A percentile compares a stretch with the other conserved stretches of the same genome.
Conservation (phyloP, 2,113 vertebrate genomes). For the Potamarius usumacintae region DNA sequence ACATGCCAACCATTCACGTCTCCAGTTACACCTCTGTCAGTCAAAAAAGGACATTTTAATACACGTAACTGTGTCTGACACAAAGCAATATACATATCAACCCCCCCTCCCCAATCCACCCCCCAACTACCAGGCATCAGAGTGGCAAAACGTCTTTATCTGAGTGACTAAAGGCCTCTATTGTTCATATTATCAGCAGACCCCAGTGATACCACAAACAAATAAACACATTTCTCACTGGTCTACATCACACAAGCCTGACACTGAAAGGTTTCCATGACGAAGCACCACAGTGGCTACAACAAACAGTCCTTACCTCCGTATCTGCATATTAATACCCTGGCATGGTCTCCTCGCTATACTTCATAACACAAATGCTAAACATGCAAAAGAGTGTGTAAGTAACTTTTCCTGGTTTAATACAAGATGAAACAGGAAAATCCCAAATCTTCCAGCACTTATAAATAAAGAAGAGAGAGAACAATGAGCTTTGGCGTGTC, state of each 20-base stretch:
- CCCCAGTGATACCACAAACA: slow-evolving; percentile 63
- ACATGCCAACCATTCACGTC: slow-evolving; percentile 14
- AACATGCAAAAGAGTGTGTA: background rate
- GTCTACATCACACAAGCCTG: background rate
- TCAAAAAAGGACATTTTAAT: slow-evolving; percentile 10
- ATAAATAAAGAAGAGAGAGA: slow-evolving; percentile 47
- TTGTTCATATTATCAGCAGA: slow-evolving; percentile 62
- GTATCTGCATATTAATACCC: slow-evolving; percentile 6
- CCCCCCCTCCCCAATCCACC: background rate
- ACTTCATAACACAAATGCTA: slow-evolving; percentile 1
- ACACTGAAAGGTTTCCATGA: slow-evolving; percentile 25
- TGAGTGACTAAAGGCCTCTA: slow-evolving; percentile 14
- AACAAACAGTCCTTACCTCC: slow-evolving; percentile 13
- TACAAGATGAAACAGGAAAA: slow-evolving; percentile 43
- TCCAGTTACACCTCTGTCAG: slow-evolving; percentile 22
- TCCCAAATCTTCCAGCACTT: slow-evolving; percentile 47
- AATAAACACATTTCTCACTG: slow-evolving; percentile 41
- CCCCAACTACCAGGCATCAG: slow-evolving; percentile 55
- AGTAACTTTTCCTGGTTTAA: slow-evolving; percentile 34
- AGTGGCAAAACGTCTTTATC: slow-evolving; percentile 61
- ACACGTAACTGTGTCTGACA: slow-evolving; percentile 3
- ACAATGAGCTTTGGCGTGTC: slow-evolving; percentile 47
- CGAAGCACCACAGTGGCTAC: background rate
- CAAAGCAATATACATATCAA: slow-evolving; percentile 58
- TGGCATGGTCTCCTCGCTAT: background rate